These are phyloP conservation scores for Rhopalosiphum nymphaeae DNA, from an alignment of 2,888 invertebrate genomes.

Conservation along the genomic window DNA sequence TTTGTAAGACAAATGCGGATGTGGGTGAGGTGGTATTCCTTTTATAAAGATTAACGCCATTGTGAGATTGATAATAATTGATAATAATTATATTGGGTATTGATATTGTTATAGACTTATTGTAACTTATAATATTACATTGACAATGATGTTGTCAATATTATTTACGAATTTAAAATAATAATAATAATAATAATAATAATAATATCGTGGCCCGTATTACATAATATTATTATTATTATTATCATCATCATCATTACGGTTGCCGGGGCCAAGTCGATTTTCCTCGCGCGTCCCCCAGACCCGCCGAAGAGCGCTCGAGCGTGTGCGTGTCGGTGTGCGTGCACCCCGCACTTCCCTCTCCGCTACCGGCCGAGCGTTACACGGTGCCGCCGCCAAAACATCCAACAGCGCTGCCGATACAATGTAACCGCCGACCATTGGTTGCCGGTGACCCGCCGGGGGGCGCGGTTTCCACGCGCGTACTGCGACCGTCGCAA, in stretches of 20 bases:
- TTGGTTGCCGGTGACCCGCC: slow-evolving; percentile 48
- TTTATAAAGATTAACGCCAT: no score
- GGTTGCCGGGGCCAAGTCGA: neutral
- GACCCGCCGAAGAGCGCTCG: neutral
- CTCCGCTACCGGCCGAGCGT: neutral
- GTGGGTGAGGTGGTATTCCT: no score
- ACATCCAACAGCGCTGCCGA: slow-evolving; percentile 37
- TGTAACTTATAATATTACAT: no score
- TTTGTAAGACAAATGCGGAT: no score
- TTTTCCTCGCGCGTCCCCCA: neutral
- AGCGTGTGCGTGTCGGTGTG: neutral
- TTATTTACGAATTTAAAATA: no score
- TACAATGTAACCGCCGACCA: slow-evolving; percentile 61
- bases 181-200: no score
- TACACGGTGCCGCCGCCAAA: neutral
- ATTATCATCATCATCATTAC: neutral
- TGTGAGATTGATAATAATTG: no score
- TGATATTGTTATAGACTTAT: no score
- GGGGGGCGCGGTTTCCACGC: slow-evolving; percentile 47
- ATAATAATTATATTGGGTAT: no score
- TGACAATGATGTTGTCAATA: no score
- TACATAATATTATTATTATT: neutral
- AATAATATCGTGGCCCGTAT: neutral
- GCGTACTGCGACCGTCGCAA: neutral
- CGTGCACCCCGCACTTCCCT: neutral